Conservation (phyloP, 1,140 invertebrate genomes). For the Coptotermes formosanus region DNA sequence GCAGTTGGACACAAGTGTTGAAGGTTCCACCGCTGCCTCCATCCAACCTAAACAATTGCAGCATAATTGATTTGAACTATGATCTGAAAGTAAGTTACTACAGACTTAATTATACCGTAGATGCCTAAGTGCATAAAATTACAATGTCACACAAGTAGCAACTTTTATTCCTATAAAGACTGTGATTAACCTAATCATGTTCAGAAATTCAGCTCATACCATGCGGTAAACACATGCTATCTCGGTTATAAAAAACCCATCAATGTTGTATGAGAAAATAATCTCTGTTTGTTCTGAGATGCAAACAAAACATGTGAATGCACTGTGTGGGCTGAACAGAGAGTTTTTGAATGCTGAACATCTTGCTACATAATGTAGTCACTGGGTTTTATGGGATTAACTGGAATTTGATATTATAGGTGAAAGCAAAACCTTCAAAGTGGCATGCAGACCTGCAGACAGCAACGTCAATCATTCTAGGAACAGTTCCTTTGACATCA, state of each 20-base stretch:
- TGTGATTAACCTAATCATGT: not conserved
- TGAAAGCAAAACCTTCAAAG: slow-evolving; percentile 15
- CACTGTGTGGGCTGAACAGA: too few species aligned
- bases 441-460: slow-evolving; percentile 20
- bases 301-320: not conserved
- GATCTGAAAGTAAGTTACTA: slow-evolving; percentile 32
- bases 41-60: slow-evolving; percentile 38
- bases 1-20: slow-evolving; percentile 23
- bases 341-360: not conserved
- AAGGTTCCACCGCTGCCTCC: slow-evolving; percentile 38
- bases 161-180: not conserved
- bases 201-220: not conserved
- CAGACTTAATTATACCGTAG: too few species aligned
- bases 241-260: too few species aligned
- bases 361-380: not conserved
- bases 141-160: not conserved
- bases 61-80: slow-evolving; percentile 39
- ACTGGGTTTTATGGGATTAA: not conserved
- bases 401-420: not conserved
- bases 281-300: not conserved
- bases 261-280: too few species aligned
- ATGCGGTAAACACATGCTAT: not conserved
- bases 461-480: slow-evolving; percentile 29
- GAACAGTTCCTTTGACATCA: slow-evolving; percentile 25
- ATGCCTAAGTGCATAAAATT: not conserved